These are phyloP conservation scores for Gobionotothen gibberifrons DNA, from an alignment of 2,797 vertebrate species.

Conservation along the genomic window DNA sequence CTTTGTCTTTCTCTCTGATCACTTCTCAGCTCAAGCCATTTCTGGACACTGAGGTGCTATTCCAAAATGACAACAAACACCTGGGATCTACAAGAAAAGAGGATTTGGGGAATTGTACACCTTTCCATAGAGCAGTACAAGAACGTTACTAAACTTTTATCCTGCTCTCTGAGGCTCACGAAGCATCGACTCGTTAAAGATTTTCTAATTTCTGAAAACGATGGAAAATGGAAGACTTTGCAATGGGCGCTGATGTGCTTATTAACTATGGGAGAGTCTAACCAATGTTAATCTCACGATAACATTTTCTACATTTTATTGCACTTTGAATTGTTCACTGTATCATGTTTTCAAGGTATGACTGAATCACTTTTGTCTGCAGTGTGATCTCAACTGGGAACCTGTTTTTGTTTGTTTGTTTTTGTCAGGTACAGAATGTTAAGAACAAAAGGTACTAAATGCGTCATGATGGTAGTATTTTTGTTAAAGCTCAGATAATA, in stretches of 20 bases:
- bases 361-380: conserved; percentile 72
- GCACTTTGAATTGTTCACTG: conserved; percentile 90
- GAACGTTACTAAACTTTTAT: conserved; percentile 59
- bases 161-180: conserved; percentile 51
- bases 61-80: conserved; percentile 48
- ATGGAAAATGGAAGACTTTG: conserved; percentile 52
- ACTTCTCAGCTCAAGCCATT: conserved; percentile 90
- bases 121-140: conserved; percentile 48
- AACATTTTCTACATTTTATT: conserved; percentile 84
- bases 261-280: conserved; percentile 70
- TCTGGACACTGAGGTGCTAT: conserved; percentile 88
- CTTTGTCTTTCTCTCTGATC: conserved; percentile 40
- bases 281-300: conserved; percentile 77
- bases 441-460: conserved; percentile 74
- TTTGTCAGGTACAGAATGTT: conserved; percentile 64
- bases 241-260: conserved; percentile 64
- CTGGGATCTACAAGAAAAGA: conserved; percentile 51
- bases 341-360: conserved; percentile 80
- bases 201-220: conserved; percentile 56
- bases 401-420: conserved; percentile 47
- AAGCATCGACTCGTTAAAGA: conserved; percentile 43
- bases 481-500: conserved; percentile 82
- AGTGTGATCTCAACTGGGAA: conserved; percentile 71
- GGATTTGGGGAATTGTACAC: conserved; percentile 46
- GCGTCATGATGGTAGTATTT: conserved; percentile 83